These are phyloP conservation scores for Tolypeutes matacus DNA, from an alignment of 2,797 vertebrate genomes.

Conservation along the genomic window DNA sequence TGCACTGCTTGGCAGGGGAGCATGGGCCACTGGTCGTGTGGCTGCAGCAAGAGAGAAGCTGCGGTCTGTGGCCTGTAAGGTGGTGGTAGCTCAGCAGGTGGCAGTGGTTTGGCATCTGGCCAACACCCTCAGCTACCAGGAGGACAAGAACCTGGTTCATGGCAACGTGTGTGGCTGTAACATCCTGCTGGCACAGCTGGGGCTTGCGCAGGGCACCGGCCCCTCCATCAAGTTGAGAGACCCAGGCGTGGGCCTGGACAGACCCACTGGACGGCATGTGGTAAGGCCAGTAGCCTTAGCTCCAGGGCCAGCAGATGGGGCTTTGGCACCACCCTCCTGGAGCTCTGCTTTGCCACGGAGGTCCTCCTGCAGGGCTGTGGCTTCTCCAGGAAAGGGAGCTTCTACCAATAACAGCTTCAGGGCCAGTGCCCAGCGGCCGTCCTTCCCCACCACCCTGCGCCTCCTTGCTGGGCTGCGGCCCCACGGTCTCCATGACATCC, in stretches of 20 bases:
- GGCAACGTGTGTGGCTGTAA: conserved; percentile 95
- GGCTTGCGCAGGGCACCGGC: conserved; percentile 88
- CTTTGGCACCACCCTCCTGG: conserved; percentile 93
- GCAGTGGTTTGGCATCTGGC: conserved; percentile 88
- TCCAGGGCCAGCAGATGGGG: conserved; percentile 93
- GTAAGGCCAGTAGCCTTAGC: conserved; percentile 76
- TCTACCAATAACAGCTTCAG: conserved; percentile 91
- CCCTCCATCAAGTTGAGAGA: conserved; percentile 95
- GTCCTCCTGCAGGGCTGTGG: conserved; percentile 90
- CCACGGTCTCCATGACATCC: conserved; percentile 90
- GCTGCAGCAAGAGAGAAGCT: conserved; percentile 89
- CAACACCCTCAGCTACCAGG: conserved; percentile 93
- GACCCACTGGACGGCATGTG: conserved; percentile 94
- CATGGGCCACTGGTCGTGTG: conserved; percentile 94
- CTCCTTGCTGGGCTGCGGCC: conserved; percentile 92
- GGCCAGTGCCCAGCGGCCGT: conserved; percentile 92
- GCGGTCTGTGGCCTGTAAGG: conserved; percentile 91
- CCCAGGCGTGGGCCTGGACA: conserved; percentile 91
- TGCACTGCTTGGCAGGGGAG: conserved; percentile 93
- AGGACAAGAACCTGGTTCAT: conserved; percentile 92
- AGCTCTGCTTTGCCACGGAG: conserved; percentile 94
- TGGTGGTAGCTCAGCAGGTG: conserved; percentile 89
- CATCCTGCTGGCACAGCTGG: conserved; percentile 91
- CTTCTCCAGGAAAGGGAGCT: conserved; percentile 92
- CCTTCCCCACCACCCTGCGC: conserved; percentile 91